These are phyloP conservation scores for Odontamblyopus rebecca DNA, from an alignment of 2,797 vertebrate species.

Conservation along the genomic window DNA sequence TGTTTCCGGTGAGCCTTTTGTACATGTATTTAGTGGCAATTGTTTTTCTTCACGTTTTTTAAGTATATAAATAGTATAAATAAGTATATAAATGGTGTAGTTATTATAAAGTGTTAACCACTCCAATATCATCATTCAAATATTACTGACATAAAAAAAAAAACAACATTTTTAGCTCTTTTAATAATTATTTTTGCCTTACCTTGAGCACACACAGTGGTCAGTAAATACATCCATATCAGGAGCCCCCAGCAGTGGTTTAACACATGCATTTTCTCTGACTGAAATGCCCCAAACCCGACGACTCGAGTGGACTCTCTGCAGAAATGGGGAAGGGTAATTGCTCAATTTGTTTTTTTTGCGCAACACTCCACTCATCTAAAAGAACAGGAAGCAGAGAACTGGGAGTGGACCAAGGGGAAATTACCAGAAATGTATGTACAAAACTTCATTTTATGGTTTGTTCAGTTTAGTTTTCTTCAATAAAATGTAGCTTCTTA, in stretches of 20 bases:
- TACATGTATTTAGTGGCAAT: too few species aligned
- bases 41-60: too few species aligned
- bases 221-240: constrained; percentile 48
- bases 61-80: too few species aligned
- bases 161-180: neutral
- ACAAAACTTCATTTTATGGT: neutral
- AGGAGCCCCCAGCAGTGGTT: constrained; percentile 31
- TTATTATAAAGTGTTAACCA: too few species aligned
- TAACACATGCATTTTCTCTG: constrained; percentile 48
- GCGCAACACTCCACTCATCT: neutral
- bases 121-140: too few species aligned
- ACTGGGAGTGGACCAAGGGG: neutral
- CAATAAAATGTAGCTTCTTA: neutral
- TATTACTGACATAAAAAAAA: neutral
- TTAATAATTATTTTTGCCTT: constrained; percentile 19
- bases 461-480: neutral
- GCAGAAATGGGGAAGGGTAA: neutral
- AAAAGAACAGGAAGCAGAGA: neutral
- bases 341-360: neutral
- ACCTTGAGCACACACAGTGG: constrained; percentile 51
- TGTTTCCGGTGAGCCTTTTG: too few species aligned
- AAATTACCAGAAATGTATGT: too few species aligned
- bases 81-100: too few species aligned
- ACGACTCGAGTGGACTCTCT: constrained; percentile 2
- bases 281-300: constrained; percentile 9